These are phyloP conservation scores for Sciaenops ocellatus DNA, from an alignment of 2,797 vertebrate genomes.

Conservation along the genomic window DNA sequence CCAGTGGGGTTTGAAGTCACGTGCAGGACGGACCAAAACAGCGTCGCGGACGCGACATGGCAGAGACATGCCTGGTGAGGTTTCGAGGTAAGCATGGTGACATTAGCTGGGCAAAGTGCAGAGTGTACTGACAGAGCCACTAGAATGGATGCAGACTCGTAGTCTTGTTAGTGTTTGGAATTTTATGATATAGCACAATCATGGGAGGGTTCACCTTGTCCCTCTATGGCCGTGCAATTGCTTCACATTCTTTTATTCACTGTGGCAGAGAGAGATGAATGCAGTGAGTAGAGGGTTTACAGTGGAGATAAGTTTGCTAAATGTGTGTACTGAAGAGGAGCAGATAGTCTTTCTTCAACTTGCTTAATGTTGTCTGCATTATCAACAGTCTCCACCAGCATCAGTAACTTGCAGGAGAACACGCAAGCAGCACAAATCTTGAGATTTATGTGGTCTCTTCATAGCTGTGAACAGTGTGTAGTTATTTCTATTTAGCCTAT, in stretches of 20 bases:
- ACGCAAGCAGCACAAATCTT: neutral
- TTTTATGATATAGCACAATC: neutral
- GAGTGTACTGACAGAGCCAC: neutral
- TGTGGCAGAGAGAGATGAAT: neutral
- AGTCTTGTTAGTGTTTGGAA: neutral
- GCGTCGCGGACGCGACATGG: too few species aligned
- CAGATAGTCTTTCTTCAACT: constrained; percentile 8
- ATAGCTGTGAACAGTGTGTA: neutral
- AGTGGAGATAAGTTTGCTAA: constrained; percentile 1
- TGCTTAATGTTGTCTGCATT: neutral
- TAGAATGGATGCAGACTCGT: neutral
- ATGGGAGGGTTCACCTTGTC: neutral
- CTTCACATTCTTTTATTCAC: neutral
- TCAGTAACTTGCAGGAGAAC: neutral
- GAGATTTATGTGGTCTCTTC: neutral
- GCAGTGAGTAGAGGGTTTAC: neutral
- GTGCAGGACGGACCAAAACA: too few species aligned
- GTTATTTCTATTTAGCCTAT: neutral
- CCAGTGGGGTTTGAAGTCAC: too few species aligned
- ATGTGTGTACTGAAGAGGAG: constrained; percentile 10
- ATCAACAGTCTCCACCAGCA: neutral
- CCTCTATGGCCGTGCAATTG: neutral
- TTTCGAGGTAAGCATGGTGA: neutral
- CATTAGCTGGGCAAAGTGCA: neutral
- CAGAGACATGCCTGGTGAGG: too few species aligned